phyloP scores from a whole-genome alignment of 1,140 invertebrate genomes.

The Drosophila hydei region DNA sequence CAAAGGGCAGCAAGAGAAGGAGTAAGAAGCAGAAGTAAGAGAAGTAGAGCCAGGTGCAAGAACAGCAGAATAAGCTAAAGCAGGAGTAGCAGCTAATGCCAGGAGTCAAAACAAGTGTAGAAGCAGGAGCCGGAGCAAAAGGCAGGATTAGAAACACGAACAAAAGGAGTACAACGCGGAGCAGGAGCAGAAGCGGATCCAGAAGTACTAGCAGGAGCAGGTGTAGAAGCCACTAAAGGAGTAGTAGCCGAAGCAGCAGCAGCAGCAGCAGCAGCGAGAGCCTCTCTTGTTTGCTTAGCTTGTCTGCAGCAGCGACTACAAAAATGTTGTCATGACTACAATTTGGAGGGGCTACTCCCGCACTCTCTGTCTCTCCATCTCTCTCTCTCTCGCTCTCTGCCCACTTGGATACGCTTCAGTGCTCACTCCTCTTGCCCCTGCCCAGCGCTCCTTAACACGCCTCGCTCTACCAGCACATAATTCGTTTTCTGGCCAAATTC shows the following conservation, averaged over 20 bases:
- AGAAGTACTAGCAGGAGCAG: background rate
- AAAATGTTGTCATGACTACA: constrained; percentile 28
- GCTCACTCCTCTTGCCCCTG: background rate
- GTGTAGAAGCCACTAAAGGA: background rate
- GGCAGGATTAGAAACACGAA: no score
- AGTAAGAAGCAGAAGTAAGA: no score
- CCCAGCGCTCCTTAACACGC: background rate
- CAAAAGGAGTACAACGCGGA: background rate
- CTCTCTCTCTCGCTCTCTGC: background rate
- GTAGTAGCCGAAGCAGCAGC: constrained; percentile 1
- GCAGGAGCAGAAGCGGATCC: background rate
- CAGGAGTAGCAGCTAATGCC: background rate
- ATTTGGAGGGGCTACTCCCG: background rate
- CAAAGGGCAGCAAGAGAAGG: background rate
- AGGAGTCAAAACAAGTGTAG: no score
- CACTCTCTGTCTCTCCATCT: no score
- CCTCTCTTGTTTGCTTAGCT: constrained; percentile 23
- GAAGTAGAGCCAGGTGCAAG: no score
- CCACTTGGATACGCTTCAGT: background rate
- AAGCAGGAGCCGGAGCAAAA: no score
- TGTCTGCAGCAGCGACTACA: constrained; percentile 11
- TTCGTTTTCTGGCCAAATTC: constrained; percentile 24
- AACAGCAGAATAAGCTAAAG: no score
- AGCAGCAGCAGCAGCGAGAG: background rate
- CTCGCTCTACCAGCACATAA: constrained; percentile 13